Evolutionary conservation across 1,140 invertebrate genomes (phyloP).

Genomic region (Pseudomyrmex concolor): DNA sequence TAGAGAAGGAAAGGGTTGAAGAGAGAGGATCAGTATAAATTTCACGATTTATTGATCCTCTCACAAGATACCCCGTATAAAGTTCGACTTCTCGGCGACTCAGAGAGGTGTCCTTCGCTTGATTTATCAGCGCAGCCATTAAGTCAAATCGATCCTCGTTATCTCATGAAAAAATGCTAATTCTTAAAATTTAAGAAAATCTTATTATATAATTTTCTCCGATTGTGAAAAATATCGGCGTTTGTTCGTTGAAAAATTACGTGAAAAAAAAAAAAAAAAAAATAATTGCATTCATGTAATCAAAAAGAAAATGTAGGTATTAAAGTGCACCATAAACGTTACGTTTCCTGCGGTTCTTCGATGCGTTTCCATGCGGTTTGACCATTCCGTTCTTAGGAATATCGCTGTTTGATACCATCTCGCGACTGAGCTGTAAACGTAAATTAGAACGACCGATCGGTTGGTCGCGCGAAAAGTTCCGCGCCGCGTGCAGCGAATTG

Average conservation of each 20-base stretch:
- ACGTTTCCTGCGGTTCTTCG: background rate
- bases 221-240: conserved; percentile 3
- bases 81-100: conserved; percentile 12
- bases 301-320: background rate
- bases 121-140: conserved; percentile 37
- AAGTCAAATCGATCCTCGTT: conserved; percentile 10
- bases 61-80: background rate
- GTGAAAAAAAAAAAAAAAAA: background rate
- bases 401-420: conserved; percentile 11
- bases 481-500: conserved; percentile 5
- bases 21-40: background rate
- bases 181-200: conserved; percentile 31
- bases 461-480: conserved; percentile 18
- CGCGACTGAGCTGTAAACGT: conserved; percentile 21
- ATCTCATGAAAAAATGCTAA: background rate
- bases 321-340: background rate
- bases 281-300: background rate
- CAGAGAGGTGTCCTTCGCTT: background rate
- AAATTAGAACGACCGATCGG: conserved; percentile 47
- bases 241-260: background rate
- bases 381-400: background rate
- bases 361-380: background rate
- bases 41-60: conserved; percentile 38
- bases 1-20: conserved; percentile 21
- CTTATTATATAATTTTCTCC: conserved; percentile 28